Base-by-base conservation (phyloP, 2,888 invertebrate genomes). In the Scaeva pyrastri region DNA sequence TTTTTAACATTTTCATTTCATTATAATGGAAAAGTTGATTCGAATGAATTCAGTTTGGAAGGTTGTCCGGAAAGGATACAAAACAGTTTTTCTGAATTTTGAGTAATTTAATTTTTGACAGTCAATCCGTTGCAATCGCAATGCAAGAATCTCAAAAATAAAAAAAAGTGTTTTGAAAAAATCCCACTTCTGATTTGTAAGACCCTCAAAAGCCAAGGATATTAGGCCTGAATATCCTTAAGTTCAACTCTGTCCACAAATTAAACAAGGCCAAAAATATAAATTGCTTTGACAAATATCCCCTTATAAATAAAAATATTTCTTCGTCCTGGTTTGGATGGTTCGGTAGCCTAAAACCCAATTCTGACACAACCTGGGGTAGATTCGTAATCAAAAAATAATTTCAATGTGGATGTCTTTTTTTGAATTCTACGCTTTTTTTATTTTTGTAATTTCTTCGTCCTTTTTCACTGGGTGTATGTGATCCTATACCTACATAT, bases 401-500 rank as follows among this genome's bases (percentile, higher is more conserved):
- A 81, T 75, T 76, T 66, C 75, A 75, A 64, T 70, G 74, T 39
- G 36, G 14, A 52, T 56, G 48, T 41, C 72, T 72, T 78, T 26
- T n/a, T 36, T 39, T 50, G 19, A 60, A 21, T 66, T 48, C 31
- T 12, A 26, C n/a, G 26, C 26, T 1, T 0, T 16, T 26, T 11
- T 64, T 58, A 21, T 62, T 36, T 48, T 43, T 26, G 60, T 43
- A 19, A 31, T 1, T 41, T 23, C 6, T n/a, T 62, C 45, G 14
- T 56, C 62, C 39, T 62, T 60, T n/a, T 19, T 2, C 23, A 7
- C 60, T 19, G 16, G 16, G 23, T 48, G 10, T 52, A 52, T n/a
- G n/a, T n/a, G n/a, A n/a, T n/a, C 23, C 8, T 23, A 52, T 19
- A 43, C 8, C 5, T 31, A 31, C 31, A 31, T 31, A 5, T 31